Evolutionary conservation across 2,888 invertebrate genomes (phyloP), one percentile per base, ranked within the genome.

Genomic region (Crematogaster levior): DNA sequence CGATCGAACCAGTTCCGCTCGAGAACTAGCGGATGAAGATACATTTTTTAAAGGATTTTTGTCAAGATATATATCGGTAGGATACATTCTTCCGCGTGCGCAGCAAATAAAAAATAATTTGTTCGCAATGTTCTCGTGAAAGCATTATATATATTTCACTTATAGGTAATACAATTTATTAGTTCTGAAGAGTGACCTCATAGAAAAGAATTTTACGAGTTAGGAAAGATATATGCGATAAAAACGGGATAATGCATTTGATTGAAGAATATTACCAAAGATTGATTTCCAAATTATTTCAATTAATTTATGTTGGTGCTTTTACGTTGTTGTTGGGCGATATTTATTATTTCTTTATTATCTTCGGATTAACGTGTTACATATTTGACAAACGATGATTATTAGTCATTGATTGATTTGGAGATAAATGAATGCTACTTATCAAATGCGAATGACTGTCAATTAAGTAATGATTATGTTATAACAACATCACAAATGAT

Each of bases 1-100:
- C 24, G 51, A 80, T 80, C 48, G 77, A 80, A 74, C n/a, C 56
- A 68, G 53, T 66, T 79, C 34, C 56, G 43, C 24, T 68, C 24
- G 51, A 68, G 21, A 77, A 77, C 68, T 43, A 34, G 56, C 12
- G 34, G 34, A 79, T 24, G 1, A 68, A 68, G 10, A n/a, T 60
- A 58, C 43, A 24, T 43, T 68, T 77, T 56, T 68, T 46, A 43
- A 43, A 58, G 15, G 43, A n/a, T 24, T 46, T 34, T 43, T 34
- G 18, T 12, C 30, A 18, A 6, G 24, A 63, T 9, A 61, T 24
- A 18, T 30, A 43, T 9, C 27, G 21, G 18, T 1, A 56, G 21
- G n/a, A 12, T 24, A 40, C n/a, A 46, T 74, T 61, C 18, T 10
- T 74, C 2, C 18, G 21, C 15, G 30, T 18, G 21, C 6, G 30